Percentiles rank a stretch among this genome's conserved stretches.
These are phyloP conservation scores for Lanius ludovicianus DNA, from an alignment of 2,113 vertebrate species.

Conservation along the genomic window DNA sequence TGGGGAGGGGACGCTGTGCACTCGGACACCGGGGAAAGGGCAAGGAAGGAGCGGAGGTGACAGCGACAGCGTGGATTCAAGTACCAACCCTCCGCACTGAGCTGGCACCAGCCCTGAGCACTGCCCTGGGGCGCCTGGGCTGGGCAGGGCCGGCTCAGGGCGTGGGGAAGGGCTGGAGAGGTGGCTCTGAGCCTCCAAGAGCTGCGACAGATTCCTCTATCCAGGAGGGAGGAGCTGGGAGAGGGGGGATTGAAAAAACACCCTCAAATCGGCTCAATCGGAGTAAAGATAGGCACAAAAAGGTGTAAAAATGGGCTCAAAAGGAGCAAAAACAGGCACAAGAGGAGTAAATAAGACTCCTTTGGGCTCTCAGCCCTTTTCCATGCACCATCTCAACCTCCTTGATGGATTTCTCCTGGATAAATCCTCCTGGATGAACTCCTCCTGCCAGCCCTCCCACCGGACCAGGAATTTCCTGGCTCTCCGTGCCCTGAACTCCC, in stretches of 20 bases:
- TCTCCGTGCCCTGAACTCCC: not conserved
- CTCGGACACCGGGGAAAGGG: not conserved
- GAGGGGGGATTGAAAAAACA: not conserved
- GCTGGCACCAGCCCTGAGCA: not conserved
- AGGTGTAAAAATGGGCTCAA: not conserved
- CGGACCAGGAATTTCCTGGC: not conserved
- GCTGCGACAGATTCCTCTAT: not conserved
- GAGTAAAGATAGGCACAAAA: not conserved
- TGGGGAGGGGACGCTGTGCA: fast-evolving
- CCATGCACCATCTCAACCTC: not conserved
- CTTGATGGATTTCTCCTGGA: not conserved
- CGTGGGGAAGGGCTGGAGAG: fast-evolving
- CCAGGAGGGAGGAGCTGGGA: not conserved
- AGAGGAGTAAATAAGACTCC: not conserved
- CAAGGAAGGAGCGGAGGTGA: not conserved
- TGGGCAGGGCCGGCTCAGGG: not conserved
- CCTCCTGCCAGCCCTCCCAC: not conserved
- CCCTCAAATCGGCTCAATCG: not conserved
- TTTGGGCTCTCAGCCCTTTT: not conserved
- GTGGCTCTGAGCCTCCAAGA: not conserved
- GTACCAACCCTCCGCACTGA: not conserved
- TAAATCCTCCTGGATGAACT: not conserved
- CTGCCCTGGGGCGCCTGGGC: fast-evolving
- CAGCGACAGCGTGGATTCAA: not conserved
- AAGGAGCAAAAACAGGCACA: not conserved